Base-by-base conservation (phyloP, 2,113 vertebrate species). In the Parotia lawesii region DNA sequence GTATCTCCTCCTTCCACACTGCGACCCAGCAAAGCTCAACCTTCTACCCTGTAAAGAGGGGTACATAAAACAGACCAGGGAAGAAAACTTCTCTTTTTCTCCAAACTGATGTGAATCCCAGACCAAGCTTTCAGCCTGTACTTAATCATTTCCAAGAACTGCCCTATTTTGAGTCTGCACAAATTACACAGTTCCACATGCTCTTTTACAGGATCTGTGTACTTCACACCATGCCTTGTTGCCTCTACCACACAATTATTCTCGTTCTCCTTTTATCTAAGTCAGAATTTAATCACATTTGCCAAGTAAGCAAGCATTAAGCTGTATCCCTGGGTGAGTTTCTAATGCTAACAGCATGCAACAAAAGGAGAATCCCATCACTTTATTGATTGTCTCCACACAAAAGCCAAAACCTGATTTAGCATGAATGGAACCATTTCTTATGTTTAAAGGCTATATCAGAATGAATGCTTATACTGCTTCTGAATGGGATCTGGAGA, bases 221-320 rank as follows among this genome's bases (percentile, higher is more conserved):
- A 35, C 35, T 51, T 84, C 69, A 47, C 3, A 27, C 69, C n/a
- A 45, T 15, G n/a, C 28, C 38, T 95, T 56, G 17, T 27, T 85
- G 38, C 50, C 81, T 82, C 62, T 66, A 38, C 42, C 53, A 50
- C 15, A 42, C 57, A 74, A 56, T 80, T 61, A 75, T 25, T 90
- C 69, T 73, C 29, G 15, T 51, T 86, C 54, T 85, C 61, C 66
- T 91, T 89, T 93, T 89, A 92, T 88, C 83, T 45, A 77, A 80
- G 69, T 28, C 83, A 90, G 83, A 88, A 69, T 85, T 90, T 92
- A 96, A 94, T 85, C 93, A 81, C 58, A 89, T 71, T 75, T 95
- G 84, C 70, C 80, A 90, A 95, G 79, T 72, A 93, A 92, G 92
- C 76, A 88, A 90, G 92, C 76, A 89, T 85, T 93, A 84, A 94